Conservation (phyloP, 2,797 vertebrate species). For the Sus cebifrons region DNA sequence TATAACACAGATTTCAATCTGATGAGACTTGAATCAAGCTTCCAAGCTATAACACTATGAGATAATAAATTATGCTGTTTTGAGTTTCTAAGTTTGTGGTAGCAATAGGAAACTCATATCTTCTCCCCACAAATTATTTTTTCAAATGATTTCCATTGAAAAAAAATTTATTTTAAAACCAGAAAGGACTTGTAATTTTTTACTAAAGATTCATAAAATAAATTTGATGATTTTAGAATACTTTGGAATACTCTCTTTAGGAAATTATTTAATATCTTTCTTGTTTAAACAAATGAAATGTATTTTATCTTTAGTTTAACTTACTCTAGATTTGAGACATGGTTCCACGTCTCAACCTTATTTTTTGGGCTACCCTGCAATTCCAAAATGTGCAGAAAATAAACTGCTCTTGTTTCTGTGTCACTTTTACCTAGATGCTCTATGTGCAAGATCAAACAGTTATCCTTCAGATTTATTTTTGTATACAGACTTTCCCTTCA, state of each 20-base stretch:
- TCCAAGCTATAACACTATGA: not conserved
- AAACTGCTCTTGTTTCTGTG: slow-evolving; percentile 33
- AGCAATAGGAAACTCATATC: not conserved
- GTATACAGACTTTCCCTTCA: slow-evolving; percentile 43
- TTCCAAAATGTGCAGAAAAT: slow-evolving; percentile 35
- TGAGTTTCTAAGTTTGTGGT: slow-evolving; percentile 20
- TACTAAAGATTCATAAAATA: not conserved
- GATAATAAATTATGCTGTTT: slow-evolving; percentile 12
- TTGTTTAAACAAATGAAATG: slow-evolving; percentile 41
- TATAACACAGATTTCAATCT: not conserved
- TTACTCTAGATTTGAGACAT: slow-evolving; percentile 46
- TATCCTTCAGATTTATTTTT: slow-evolving; percentile 73
- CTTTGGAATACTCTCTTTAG: not conserved
- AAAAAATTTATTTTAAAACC: slow-evolving; percentile 50
- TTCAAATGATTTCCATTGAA: not conserved
- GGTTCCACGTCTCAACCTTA: not conserved
- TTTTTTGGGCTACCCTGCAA: not conserved
- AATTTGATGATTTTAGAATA: slow-evolving; percentile 15
- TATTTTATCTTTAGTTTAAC: not conserved
- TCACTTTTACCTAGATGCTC: slow-evolving; percentile 45
- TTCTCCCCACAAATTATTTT: slow-evolving; percentile 13
- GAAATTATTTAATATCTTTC: slow-evolving; percentile 7
- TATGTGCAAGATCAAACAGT: slow-evolving; percentile 65
- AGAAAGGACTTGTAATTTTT: not conserved
- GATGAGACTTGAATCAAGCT: not conserved